Evolutionary conservation across 1,140 invertebrate genomes (phyloP).

Genomic region (Sinonovacula constricta): DNA sequence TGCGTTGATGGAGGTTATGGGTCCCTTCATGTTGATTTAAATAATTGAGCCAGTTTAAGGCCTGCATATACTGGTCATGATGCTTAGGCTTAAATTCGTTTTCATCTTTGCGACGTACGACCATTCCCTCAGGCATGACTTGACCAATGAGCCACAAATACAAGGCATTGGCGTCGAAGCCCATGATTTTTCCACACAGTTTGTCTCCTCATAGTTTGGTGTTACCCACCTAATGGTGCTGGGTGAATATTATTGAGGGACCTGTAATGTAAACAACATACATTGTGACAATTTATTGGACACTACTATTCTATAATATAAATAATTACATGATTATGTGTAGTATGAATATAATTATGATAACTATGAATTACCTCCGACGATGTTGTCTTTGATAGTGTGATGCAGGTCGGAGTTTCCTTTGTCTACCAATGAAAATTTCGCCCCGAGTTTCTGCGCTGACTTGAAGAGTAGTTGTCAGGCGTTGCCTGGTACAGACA

Average conservation of each 20-base stretch:
- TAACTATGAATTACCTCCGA: too few species aligned
- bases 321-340: conserved; percentile 14
- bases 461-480: conserved; percentile 43
- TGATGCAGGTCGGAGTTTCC: too few species aligned
- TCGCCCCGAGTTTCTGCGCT: too few species aligned
- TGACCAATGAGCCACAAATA: conserved; percentile 48
- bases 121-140: conserved; percentile 50
- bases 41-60: conserved; percentile 43
- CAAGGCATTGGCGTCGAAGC: too few species aligned
- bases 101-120: conserved; percentile 27
- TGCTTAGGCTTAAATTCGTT: too few species aligned
- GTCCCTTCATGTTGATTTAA: conserved; percentile 11
- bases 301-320: conserved; percentile 17
- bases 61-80: conserved; percentile 26
- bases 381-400: too few species aligned
- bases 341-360: too few species aligned
- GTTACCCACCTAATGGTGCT: conserved; percentile 28
- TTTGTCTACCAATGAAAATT: too few species aligned
- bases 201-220: conserved; percentile 50
- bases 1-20: too few species aligned
- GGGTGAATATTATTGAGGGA: too few species aligned
- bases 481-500: conserved; percentile 44
- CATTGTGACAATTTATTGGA: conserved; percentile 34
- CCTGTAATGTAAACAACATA: too few species aligned
- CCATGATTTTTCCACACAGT: too few species aligned